These are phyloP conservation scores for Euspilapteryx auroguttella DNA, from an alignment of 2,888 invertebrate genomes.

Conservation along the genomic window DNA sequence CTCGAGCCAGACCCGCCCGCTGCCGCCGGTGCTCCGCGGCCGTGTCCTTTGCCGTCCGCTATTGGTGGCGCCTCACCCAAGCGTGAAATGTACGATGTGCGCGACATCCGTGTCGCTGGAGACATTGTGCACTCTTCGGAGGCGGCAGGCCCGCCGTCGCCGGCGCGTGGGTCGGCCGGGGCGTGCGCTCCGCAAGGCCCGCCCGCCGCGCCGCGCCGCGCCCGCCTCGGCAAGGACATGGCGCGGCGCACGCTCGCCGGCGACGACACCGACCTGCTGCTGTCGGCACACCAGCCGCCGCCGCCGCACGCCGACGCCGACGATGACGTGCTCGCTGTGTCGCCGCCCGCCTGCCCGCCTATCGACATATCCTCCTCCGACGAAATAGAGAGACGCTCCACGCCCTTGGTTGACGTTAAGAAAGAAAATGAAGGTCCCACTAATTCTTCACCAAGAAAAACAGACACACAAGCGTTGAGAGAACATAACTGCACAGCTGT, in stretches of 20 bases:
- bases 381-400: constrained; percentile 24
- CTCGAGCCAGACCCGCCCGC: constrained; percentile 35
- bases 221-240: constrained; percentile 65
- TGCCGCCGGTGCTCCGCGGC: constrained; percentile 37
- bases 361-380: constrained; percentile 53
- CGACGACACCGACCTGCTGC: constrained; percentile 52
- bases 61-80: constrained; percentile 49
- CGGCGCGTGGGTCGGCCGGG: constrained; percentile 69
- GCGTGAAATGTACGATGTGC: constrained; percentile 39
- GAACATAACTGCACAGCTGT: constrained; percentile 34
- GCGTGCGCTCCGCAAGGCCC: constrained; percentile 65
- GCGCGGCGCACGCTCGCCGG: constrained; percentile 64
- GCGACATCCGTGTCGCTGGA: too few species aligned
- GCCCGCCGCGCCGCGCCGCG: constrained; percentile 39
- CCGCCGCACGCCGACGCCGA: constrained; percentile 46
- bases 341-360: constrained; percentile 40
- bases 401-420: constrained; percentile 44
- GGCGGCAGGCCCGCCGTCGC: constrained; percentile 65
- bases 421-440: constrained; percentile 51
- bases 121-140: constrained; percentile 36
- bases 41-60: constrained; percentile 29
- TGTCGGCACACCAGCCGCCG: constrained; percentile 25
- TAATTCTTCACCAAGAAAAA: constrained; percentile 29
- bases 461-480: constrained; percentile 41
- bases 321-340: constrained; percentile 52